These are phyloP conservation scores for Apistogramma diplotaenia DNA, from an alignment of 2,113 vertebrate species.

Conservation along the genomic window DNA sequence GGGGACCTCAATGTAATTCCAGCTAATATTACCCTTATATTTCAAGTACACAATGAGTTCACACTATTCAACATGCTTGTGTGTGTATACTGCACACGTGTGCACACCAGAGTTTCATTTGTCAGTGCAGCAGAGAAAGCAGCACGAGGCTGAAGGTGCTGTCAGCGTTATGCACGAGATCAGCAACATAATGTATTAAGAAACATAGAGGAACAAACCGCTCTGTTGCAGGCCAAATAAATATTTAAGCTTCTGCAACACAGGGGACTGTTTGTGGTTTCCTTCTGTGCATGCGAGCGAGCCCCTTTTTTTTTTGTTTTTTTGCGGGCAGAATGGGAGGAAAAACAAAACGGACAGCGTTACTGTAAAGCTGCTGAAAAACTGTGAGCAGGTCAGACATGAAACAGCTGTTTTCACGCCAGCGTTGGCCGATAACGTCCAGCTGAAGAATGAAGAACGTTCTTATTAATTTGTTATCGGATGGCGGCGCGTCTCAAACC, in stretches of 20 bases:
- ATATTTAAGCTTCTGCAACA: slow-evolving; percentile 41
- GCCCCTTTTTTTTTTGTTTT: slow-evolving; percentile 24
- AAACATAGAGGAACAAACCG: slow-evolving; percentile 43
- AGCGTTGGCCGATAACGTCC: slow-evolving; percentile 33
- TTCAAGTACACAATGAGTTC: not conserved
- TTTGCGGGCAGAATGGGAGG: not conserved
- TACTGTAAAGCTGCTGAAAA: slow-evolving; percentile 35
- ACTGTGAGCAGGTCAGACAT: slow-evolving; percentile 39
- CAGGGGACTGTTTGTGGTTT: slow-evolving; percentile 38
- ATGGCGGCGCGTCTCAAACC: slow-evolving; percentile 27
- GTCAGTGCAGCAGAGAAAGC: not conserved
- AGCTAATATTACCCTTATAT: not conserved
- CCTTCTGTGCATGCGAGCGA: not conserved
- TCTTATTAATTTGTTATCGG: slow-evolving; percentile 61
- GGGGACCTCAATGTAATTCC: not conserved
- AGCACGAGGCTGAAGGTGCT: slow-evolving; percentile 29
- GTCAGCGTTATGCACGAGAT: slow-evolving; percentile 31
- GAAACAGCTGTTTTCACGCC: slow-evolving; percentile 63
- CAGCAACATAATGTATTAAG: slow-evolving; percentile 50
- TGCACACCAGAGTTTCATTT: not conserved
- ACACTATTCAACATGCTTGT: not conserved
- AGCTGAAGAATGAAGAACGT: slow-evolving; percentile 36
- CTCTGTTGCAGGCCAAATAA: slow-evolving; percentile 54
- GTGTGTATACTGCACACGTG: not conserved
- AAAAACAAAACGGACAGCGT: not conserved